Conservation (phyloP, 2,888 invertebrate genomes). For the Endotricha flammealis region DNA sequence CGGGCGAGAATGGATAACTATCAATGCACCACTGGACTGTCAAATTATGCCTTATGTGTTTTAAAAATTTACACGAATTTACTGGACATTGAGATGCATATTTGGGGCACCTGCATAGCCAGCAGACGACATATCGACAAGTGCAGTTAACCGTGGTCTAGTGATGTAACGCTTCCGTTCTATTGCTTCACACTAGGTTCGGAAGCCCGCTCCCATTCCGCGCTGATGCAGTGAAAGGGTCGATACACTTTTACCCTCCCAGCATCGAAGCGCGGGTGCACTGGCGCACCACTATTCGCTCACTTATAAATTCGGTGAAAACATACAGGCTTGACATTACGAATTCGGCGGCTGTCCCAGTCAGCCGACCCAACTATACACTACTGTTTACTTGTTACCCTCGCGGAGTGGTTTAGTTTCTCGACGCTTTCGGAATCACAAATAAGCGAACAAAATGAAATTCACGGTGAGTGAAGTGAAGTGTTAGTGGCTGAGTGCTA, state of each 20-base stretch:
- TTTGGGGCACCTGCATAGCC: background rate
- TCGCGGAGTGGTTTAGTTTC: slow-evolving; percentile 66
- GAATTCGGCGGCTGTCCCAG: slow-evolving; percentile 71
- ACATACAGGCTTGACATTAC: slow-evolving; percentile 70
- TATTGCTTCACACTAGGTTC: slow-evolving; percentile 70
- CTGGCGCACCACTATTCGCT: slow-evolving; percentile 51
- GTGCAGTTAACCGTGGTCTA: slow-evolving; percentile 51
- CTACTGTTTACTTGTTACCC: slow-evolving; percentile 22
- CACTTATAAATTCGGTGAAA: slow-evolving; percentile 77
- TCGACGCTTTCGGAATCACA: slow-evolving; percentile 50
- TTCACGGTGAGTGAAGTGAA: slow-evolving; percentile 70
- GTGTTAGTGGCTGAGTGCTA: slow-evolving; percentile 16
- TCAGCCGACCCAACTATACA: slow-evolving; percentile 55
- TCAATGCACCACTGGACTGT: no score
- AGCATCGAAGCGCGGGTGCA: slow-evolving; percentile 38
- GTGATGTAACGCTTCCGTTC: slow-evolving; percentile 66
- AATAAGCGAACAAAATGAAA: slow-evolving; percentile 71
- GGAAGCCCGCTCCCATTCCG: slow-evolving; percentile 70
- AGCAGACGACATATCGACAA: slow-evolving; percentile 36
- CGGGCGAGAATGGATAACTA: no score
- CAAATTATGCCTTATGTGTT: no score
- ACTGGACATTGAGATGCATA: background rate
- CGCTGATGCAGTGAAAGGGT: slow-evolving; percentile 73
- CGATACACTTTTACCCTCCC: slow-evolving; percentile 72
- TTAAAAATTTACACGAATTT: no score